These are phyloP conservation scores for Tetropium fuscum DNA, from an alignment of 2,888 invertebrate species.

Conservation along the genomic window DNA sequence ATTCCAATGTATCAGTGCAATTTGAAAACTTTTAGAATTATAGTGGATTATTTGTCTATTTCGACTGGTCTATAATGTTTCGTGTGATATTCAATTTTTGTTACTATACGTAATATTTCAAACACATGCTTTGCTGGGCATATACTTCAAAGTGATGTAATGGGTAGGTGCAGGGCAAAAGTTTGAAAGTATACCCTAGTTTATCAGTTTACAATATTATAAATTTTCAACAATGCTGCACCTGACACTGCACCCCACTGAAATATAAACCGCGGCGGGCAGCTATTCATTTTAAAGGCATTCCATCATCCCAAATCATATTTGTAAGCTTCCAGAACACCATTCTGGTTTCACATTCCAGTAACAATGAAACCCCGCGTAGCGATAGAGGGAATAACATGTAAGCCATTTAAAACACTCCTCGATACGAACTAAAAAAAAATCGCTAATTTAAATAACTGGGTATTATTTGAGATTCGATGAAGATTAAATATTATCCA, in stretches of 20 bases:
- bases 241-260: constrained; percentile 49
- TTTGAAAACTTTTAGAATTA: too few relatives aligned
- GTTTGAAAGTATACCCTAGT: too few relatives aligned
- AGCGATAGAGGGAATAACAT: constrained; percentile 46
- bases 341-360: constrained; percentile 60
- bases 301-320: constrained; percentile 61
- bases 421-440: constrained; percentile 36
- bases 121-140: too few relatives aligned
- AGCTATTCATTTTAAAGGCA: constrained; percentile 58
- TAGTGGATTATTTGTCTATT: too few relatives aligned
- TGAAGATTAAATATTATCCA: too few relatives aligned
- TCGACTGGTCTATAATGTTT: too few relatives aligned
- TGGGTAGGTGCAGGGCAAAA: too few relatives aligned
- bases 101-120: too few relatives aligned
- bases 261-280: constrained; percentile 56
- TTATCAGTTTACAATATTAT: too few relatives aligned
- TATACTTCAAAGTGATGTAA: too few relatives aligned
- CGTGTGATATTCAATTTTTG: too few relatives aligned
- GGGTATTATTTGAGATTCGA: background rate
- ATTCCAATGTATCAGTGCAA: too few relatives aligned
- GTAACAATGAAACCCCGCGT: constrained; percentile 56
- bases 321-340: constrained; percentile 60
- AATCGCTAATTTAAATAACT: constrained; percentile 17
- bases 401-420: constrained; percentile 39
- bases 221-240: constrained; percentile 36